Percentiles rank a stretch among this genome's conserved stretches.
phyloP scores from a whole-genome alignment of 2,113 vertebrate species.

The Notarius quadriscutis region DNA sequence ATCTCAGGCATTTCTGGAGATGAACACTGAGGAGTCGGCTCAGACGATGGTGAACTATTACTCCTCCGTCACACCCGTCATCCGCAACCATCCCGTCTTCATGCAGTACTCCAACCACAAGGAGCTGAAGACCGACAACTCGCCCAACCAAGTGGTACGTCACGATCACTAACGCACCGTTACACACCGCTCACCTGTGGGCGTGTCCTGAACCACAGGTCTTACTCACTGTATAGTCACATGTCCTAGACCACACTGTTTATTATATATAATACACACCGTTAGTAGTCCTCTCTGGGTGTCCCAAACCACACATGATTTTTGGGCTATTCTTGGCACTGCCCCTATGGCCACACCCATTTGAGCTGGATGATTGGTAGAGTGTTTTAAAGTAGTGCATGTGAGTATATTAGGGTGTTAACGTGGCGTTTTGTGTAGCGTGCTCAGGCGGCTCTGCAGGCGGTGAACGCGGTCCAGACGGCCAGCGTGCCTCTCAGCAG shows the following conservation, averaged over 20 bases:
- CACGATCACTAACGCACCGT: not conserved
- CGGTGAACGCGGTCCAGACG: constrained; percentile 87
- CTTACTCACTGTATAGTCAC: not conserved
- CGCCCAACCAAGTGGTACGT: constrained; percentile 92
- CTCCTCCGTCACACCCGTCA: constrained; percentile 87
- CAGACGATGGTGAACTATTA: constrained; percentile 99
- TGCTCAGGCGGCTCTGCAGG: constrained; percentile 92
- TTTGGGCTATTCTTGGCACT: not conserved
- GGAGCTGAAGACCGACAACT: constrained; percentile 96
- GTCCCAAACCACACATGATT: not conserved
- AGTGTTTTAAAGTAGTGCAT: not conserved
- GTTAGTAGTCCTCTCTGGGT: not conserved
- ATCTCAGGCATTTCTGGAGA: constrained; percentile 89
- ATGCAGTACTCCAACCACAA: constrained; percentile 98
- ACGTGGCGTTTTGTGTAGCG: constrained; percentile 70
- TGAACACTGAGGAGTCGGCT: constrained; percentile 92
- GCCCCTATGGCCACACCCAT: not conserved
- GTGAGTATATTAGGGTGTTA: not conserved
- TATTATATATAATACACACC: not conserved
- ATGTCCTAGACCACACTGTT: not conserved
- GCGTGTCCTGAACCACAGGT: not conserved
- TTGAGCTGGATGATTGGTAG: not conserved
- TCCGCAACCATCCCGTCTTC: constrained; percentile 91
- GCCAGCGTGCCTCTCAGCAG: constrained; percentile 77
- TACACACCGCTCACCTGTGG: not conserved